Conservation (phyloP, 2,797 vertebrate genomes). For the Enteromius fasciolatus region DNA sequence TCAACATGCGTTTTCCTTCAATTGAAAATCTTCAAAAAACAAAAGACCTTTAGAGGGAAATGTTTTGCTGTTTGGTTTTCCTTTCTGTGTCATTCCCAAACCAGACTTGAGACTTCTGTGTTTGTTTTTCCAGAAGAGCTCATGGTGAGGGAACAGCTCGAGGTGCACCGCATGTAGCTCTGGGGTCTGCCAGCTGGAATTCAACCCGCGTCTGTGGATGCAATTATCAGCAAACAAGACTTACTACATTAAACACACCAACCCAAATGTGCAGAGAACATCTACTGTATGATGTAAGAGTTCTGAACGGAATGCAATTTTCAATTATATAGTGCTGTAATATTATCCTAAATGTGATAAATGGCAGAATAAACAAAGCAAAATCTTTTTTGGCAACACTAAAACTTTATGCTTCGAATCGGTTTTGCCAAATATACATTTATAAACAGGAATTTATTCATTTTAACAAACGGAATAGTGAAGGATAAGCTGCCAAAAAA, state of each 20-base stretch:
- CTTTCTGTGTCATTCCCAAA: background rate
- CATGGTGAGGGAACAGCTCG: conserved; percentile 42
- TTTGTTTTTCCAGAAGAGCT: conserved; percentile 40
- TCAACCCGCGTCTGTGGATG: conserved; percentile 71
- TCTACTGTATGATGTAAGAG: conserved; percentile 13
- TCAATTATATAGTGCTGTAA: background rate
- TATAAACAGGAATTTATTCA: too few relatives aligned
- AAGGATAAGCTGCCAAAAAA: background rate
- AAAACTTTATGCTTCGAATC: background rate
- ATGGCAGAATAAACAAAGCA: background rate
- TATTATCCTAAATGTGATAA: background rate
- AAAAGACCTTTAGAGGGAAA: background rate
- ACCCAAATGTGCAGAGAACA: conserved; percentile 25
- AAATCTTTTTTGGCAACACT: background rate
- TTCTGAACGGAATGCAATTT: conserved; percentile 4
- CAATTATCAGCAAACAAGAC: conserved; percentile 66
- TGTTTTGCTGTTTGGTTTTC: background rate
- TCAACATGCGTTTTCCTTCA: background rate
- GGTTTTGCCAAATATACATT: background rate
- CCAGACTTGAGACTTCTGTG: conserved; percentile 4
- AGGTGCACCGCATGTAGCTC: conserved; percentile 60
- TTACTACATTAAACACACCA: conserved; percentile 37
- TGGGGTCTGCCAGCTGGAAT: conserved; percentile 64
- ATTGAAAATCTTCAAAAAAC: conserved; percentile 16
- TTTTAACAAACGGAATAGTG: background rate